phyloP scores from a whole-genome alignment of 2,888 invertebrate genomes.

The Chloroclystis v-ata region DNA sequence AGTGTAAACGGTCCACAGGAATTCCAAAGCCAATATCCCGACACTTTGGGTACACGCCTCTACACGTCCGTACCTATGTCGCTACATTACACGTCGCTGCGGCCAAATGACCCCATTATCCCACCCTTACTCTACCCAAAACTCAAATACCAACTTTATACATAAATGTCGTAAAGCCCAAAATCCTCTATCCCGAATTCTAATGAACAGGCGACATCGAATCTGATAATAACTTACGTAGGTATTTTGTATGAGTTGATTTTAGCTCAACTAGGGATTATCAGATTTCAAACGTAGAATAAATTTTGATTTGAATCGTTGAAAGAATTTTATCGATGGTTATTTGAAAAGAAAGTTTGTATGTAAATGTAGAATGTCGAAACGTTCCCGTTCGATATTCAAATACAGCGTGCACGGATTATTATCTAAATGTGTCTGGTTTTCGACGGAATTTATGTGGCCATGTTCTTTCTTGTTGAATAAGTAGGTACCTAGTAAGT shows the following conservation, averaged over 20 bases:
- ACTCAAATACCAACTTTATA: constrained; percentile 49
- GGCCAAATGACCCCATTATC: constrained; percentile 67
- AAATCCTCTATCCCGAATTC: constrained; percentile 35
- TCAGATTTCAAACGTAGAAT: constrained; percentile 45
- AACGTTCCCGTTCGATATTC: constrained; percentile 30
- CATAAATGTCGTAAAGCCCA: constrained; percentile 36
- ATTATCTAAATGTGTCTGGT: constrained; percentile 19
- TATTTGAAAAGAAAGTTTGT: constrained; percentile 30
- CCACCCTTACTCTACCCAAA: constrained; percentile 46
- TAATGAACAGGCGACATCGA: constrained; percentile 54
- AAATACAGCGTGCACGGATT: constrained; percentile 28
- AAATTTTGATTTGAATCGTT: constrained; percentile 40
- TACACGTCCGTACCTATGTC: constrained; percentile 44
- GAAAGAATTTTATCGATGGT: constrained; percentile 33
- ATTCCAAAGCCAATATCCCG: constrained; percentile 59
- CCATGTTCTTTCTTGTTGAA: not conserved
- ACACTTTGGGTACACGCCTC: constrained; percentile 59
- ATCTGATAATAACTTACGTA: constrained; percentile 60
- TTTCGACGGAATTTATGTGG: constrained; percentile 6
- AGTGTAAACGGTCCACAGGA: constrained; percentile 45
- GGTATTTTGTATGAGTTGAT: constrained; percentile 54
- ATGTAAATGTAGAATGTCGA: constrained; percentile 29
- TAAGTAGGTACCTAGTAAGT: not conserved
- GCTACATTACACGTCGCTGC: constrained; percentile 54
- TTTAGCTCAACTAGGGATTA: constrained; percentile 52